phyloP scores from a whole-genome alignment of 1,140 invertebrate genomes.

The Solenopsis fugax region DNA sequence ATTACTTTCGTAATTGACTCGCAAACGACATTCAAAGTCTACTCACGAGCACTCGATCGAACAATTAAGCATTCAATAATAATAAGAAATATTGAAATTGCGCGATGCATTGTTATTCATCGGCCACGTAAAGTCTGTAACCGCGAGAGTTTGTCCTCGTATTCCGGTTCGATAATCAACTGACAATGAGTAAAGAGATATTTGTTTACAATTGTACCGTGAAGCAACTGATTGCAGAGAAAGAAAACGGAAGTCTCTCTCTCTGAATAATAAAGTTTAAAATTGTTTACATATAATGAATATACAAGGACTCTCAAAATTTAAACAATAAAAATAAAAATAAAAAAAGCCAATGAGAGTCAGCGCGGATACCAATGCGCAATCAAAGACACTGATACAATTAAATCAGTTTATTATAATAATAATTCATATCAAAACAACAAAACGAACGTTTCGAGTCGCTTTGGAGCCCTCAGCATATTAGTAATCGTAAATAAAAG shows the following conservation, averaged over 20 bases:
- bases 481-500: too few relatives aligned
- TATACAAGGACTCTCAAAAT: too few relatives aligned
- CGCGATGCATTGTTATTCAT: not conserved
- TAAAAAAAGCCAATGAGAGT: too few relatives aligned
- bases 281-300: too few relatives aligned
- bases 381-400: too few relatives aligned
- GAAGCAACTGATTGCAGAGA: not conserved
- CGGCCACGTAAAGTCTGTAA: not conserved
- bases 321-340: too few relatives aligned
- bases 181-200: not conserved
- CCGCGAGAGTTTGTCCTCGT: not conserved
- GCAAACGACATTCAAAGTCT: conserved; percentile 50
- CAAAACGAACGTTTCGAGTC: too few relatives aligned
- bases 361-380: too few relatives aligned
- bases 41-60: conserved; percentile 38
- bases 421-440: too few relatives aligned
- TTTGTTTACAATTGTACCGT: not conserved
- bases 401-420: too few relatives aligned
- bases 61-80: conserved; percentile 34
- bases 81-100: conserved; percentile 53
- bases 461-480: too few relatives aligned
- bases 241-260: not conserved
- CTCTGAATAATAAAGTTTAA: conserved; percentile 5
- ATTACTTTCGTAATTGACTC: conserved; percentile 58
- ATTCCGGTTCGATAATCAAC: not conserved